phyloP scores from a whole-genome alignment of 2,888 invertebrate genomes.

The Patella depressa region DNA sequence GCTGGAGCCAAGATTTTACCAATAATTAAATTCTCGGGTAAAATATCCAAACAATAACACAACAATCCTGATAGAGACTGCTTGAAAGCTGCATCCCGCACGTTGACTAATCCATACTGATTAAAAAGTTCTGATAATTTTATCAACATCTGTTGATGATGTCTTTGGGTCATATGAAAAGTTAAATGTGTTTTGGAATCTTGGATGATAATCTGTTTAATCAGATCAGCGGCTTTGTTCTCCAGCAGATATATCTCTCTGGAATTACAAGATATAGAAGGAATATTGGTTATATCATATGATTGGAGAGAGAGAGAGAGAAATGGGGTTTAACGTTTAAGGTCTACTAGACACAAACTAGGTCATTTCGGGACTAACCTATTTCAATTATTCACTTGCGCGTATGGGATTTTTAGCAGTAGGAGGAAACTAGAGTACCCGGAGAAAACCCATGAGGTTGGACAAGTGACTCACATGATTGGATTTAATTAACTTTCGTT shows the following conservation, averaged over 20 bases:
- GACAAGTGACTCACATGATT: too few species aligned
- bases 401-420: too few species aligned
- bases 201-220: slow-evolving; percentile 25
- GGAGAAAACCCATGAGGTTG: too few species aligned
- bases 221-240: not conserved
- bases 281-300: too few species aligned
- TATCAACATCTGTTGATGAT: slow-evolving; percentile 9
- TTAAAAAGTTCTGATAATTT: slow-evolving; percentile 14
- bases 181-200: slow-evolving; percentile 10
- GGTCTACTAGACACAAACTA: too few species aligned
- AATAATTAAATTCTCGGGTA: slow-evolving; percentile 29
- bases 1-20: slow-evolving; percentile 29
- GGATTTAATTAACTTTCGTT: too few species aligned
- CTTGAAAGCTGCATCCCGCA: slow-evolving; percentile 1
- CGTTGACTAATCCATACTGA: slow-evolving; percentile 9
- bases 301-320: too few species aligned
- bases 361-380: too few species aligned
- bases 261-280: not conserved
- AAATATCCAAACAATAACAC: slow-evolving; percentile 29
- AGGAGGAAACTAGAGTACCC: too few species aligned
- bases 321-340: too few species aligned
- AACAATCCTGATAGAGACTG: not conserved
- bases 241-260: not conserved
- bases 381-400: too few species aligned
- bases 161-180: slow-evolving; percentile 6